Percentiles rank a stretch among this genome's conserved stretches.
phyloP scores from a whole-genome alignment of 2,888 invertebrate species.

The Sylvicola cinctus region DNA sequence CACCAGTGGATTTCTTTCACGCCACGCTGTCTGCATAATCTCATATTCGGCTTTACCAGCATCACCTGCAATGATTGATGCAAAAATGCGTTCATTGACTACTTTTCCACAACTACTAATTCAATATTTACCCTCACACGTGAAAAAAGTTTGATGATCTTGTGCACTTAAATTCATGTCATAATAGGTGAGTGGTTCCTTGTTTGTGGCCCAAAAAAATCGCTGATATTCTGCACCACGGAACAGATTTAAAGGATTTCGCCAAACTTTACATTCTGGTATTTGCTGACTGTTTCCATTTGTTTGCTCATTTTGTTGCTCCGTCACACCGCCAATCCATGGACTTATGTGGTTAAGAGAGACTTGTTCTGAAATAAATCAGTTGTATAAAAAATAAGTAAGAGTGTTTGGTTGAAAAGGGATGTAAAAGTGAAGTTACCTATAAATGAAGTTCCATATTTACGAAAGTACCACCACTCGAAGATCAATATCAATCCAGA shows the following conservation, averaged over 20 bases:
- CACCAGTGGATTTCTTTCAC: conserved; percentile 79
- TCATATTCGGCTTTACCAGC: conserved; percentile 74
- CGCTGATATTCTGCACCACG: conserved; percentile 92
- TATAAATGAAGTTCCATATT: conserved; percentile 93
- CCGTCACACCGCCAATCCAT: conserved; percentile 55
- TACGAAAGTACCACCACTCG: conserved; percentile 99
- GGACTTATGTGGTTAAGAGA: conserved; percentile 86
- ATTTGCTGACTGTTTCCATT: conserved; percentile 19
- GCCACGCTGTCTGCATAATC: conserved; percentile 92
- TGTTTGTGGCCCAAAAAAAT: conserved; percentile 77
- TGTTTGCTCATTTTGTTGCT: conserved; percentile 27
- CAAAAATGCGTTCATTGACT: conserved; percentile 3
- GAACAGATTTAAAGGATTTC: conserved; percentile 87
- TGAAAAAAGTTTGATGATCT: conserved; percentile 94
- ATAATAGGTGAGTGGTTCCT: conserved; percentile 92
- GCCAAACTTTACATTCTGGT: conserved; percentile 85
- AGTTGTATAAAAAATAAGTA: conserved; percentile 47
- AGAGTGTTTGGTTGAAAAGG: neutral
- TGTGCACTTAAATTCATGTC: conserved; percentile 98
- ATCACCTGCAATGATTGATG: conserved; percentile 28
- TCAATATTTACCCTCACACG: conserved; percentile 42
- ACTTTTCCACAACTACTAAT: neutral
- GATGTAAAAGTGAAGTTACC: conserved; percentile 12
- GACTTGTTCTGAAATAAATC: conserved; percentile 86
- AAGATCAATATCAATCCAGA: conserved; percentile 78